phyloP scores from a whole-genome alignment of 1,140 invertebrate species.

The Bombus sibiricus region DNA sequence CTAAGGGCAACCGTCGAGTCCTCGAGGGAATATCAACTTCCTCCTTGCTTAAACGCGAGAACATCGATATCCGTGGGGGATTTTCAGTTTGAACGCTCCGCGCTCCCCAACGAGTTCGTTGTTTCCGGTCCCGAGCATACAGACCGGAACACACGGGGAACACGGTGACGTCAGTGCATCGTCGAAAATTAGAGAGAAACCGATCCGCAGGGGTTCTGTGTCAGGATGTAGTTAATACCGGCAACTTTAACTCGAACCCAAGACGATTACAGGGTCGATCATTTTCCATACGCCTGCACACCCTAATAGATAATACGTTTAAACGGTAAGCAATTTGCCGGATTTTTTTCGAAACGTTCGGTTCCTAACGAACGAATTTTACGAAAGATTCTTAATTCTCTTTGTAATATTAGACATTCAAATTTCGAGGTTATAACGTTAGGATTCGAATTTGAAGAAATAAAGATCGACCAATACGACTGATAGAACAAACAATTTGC shows the following conservation, averaged over 20 bases:
- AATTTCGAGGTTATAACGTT: neutral
- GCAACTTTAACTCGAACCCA: slow-evolving; percentile 65
- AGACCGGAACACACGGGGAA: slow-evolving; percentile 73
- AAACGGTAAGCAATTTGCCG: neutral
- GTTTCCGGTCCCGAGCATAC: slow-evolving; percentile 71
- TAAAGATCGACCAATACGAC: slow-evolving; percentile 36
- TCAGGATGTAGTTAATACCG: slow-evolving; percentile 77
- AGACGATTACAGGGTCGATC: slow-evolving; percentile 73
- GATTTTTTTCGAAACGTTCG: slow-evolving; percentile 15
- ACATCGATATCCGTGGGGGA: slow-evolving; percentile 64
- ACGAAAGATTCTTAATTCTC: no score
- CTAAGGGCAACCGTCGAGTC: neutral
- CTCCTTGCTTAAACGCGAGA: slow-evolving; percentile 56
- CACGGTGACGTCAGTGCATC: slow-evolving; percentile 63
- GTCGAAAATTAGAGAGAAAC: slow-evolving; percentile 71
- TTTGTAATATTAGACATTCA: neutral
- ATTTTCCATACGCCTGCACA: slow-evolving; percentile 71
- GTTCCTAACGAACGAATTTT: neutral
- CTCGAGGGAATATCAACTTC: slow-evolving; percentile 55
- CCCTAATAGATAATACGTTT: slow-evolving; percentile 57
- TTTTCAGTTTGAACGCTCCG: slow-evolving; percentile 52
- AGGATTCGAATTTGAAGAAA: neutral
- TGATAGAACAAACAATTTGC: neutral
- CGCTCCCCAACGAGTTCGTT: slow-evolving; percentile 61
- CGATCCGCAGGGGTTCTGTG: slow-evolving; percentile 74